Evolutionary conservation across 37 sponge, comb jelly and placozoan species (phyloP), one percentile per base, ranked within the genome.

Genomic region (Oopsacas minuta): DNA sequence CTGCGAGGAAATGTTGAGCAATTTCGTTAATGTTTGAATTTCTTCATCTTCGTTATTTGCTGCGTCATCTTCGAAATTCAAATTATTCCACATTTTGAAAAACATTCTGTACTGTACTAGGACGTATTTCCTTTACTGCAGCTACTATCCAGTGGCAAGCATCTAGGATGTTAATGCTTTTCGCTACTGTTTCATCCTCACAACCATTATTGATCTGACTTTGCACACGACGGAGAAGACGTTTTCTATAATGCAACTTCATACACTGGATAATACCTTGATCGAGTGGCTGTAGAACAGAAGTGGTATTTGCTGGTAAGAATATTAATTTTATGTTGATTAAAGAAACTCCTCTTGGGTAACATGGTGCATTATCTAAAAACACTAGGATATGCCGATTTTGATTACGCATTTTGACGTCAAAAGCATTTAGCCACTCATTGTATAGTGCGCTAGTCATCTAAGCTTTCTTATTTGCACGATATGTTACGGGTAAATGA

Each of bases 401-500:
- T 46, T 46, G 51, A 46, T 46, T 46, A 46, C 51, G 51, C 51
- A 46, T 46, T 46, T n/a, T 46, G 51, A 17, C 51, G 51, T 46
- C 51, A 46, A 46, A 46, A 22, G 51, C 51, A 46, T 46, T 46
- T 46, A 46, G 51, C 51, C 51, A 46, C 51, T 46, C 51, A 46
- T 46, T 22, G 51, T 46, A 46, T 46, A 46, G 51, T 17, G 51
- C 51, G 17, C 51, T 46, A 32, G 81, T 81, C 81, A 81, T 81
- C 81, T 32, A 81, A 28, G 20, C 81, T 81, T 81, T 81, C 81
- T 81, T 81, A 28, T 22, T 81, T 81, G 81, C 81, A 22, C 51
- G 51, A 46, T 46, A 46, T 46, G 51, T 46, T 46, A 22, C 12
- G 12, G 51, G 51, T 17, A 46, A 46, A 46, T 46, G 51, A 46